A percentile compares a stretch with the other conserved stretches of the same genome.
Conservation (phyloP, 2,888 invertebrate species). For the Pardosa pseudoannulata region DNA sequence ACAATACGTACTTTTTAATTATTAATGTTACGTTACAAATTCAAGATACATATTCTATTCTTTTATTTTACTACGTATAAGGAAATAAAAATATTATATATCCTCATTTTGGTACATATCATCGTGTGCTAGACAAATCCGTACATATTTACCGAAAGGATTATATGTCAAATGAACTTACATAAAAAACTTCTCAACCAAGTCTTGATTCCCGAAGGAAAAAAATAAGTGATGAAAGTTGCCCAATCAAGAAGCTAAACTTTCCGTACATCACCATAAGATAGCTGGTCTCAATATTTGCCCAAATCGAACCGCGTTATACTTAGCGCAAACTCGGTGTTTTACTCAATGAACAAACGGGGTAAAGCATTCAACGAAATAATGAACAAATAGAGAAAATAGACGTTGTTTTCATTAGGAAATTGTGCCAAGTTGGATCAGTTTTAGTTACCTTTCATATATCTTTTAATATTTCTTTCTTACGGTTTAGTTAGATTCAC, state of each 20-base stretch:
- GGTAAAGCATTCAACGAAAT: background rate
- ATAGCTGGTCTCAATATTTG: background rate
- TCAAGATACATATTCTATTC: too few relatives aligned
- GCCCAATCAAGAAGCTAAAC: constrained; percentile 1
- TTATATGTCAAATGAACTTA: background rate
- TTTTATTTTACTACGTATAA: too few relatives aligned
- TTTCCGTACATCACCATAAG: background rate
- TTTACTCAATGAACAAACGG: background rate
- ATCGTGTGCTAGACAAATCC: background rate
- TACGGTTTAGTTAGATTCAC: too few relatives aligned
- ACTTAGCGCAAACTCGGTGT: background rate
- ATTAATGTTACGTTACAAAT: too few relatives aligned
- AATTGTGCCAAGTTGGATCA: background rate
- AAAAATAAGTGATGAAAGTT: background rate
- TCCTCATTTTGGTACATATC: too few relatives aligned
- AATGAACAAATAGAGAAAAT: background rate
- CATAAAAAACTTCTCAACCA: background rate
- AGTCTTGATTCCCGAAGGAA: background rate
- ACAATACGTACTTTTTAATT: too few relatives aligned
- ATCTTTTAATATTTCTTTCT: too few relatives aligned
- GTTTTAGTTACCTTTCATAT: too few relatives aligned
- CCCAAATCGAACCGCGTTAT: background rate
- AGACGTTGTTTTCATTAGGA: background rate
- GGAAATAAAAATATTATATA: too few relatives aligned
- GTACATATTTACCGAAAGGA: background rate